Conservation (phyloP, 2,888 invertebrate species). For the Lissocephala sabroskyi region DNA sequence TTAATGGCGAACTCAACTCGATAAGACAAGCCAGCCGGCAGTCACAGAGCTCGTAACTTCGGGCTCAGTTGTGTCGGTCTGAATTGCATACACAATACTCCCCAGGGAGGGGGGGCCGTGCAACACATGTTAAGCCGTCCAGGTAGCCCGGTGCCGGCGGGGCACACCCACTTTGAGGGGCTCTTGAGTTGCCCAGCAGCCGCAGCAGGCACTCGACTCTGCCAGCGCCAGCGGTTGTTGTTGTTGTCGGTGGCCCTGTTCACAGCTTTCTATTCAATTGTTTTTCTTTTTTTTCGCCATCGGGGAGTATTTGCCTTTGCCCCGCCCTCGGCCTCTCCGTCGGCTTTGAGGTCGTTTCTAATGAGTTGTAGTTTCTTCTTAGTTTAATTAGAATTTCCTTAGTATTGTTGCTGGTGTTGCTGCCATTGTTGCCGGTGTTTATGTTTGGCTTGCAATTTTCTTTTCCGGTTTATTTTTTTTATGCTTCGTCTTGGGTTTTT, state of each 20-base stretch:
- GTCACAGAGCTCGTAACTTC: slow-evolving; percentile 4
- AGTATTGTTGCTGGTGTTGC: slow-evolving; percentile 24
- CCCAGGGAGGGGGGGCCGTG: no score
- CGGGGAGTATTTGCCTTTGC: not conserved
- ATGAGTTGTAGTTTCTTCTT: slow-evolving; percentile 38
- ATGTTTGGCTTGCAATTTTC: not conserved
- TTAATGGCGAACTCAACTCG: slow-evolving; percentile 49
- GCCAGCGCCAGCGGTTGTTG: slow-evolving; percentile 1
- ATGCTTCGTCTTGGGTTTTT: not conserved
- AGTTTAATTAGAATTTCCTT: slow-evolving; percentile 39
- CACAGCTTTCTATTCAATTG: slow-evolving; percentile 39
- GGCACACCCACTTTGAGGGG: slow-evolving; percentile 15
- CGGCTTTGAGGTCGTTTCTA: slow-evolving; percentile 45
- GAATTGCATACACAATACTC: slow-evolving; percentile 4
- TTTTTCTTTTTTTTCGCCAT: slow-evolving; percentile 20
- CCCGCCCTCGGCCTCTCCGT: slow-evolving; percentile 13
- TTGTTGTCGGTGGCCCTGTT: slow-evolving; percentile 26
- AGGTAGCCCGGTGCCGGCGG: no score
- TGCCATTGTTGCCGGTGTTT: slow-evolving; percentile 27
- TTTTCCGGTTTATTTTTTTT: slow-evolving; percentile 16
- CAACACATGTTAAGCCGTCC: slow-evolving; percentile 23
- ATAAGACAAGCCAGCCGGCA: slow-evolving; percentile 46
- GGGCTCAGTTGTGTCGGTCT: not conserved
- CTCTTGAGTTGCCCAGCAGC: slow-evolving; percentile 4
- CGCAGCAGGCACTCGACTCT: not conserved